Evolutionary conservation across 2,888 invertebrate genomes (phyloP), one percentile per base, ranked within the genome.

Genomic region (Lasioglossum oenotherae): DNA sequence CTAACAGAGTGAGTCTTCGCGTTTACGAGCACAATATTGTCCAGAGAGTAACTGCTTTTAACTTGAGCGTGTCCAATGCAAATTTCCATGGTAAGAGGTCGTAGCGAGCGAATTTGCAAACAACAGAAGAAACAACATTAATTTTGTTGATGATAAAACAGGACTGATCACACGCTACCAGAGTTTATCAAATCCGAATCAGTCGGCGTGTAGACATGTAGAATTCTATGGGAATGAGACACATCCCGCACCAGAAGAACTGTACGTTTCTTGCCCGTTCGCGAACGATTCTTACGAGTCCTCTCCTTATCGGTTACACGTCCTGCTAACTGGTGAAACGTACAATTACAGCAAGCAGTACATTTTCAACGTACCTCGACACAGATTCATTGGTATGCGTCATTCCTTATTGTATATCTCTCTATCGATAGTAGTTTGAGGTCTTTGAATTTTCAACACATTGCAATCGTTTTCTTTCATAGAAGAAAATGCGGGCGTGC

Each of bases 251-350:
- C 86, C 90, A 1, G 89, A 82, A 0, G 89, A 93, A 19, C 87
- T 95, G 44, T 93, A 88, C 57, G 78, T 94, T 8, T 94, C 94
- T 19, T 94, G 94, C 82, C 94, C 93, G 6, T 94, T 94, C 80
- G 82, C 88, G 0, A 81, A 92, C 27, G 89, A 87, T 27, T 87
- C 88, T 14, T 93, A 89, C 64, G 94, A 94, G 88, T 91, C 89
- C 0, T 81, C 79, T 46, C 88, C 92, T 8, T 94, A 94, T 75
- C 89, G 89, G 10, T 88, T 95, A 77, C 93, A 94, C 38, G 93
- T 94, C 74, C 78, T 92, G 10, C 87, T 92, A 23, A 89, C 82
- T 8, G 91, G 90, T 4, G 38, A 91, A 4, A 86, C 81, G 49
- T 92, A 92, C 74, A 91, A 91, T 74, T 94, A 94, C 78, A 93